phyloP scores from a whole-genome alignment of 2,113 vertebrate genomes.

The Pedionomus torquatus region DNA sequence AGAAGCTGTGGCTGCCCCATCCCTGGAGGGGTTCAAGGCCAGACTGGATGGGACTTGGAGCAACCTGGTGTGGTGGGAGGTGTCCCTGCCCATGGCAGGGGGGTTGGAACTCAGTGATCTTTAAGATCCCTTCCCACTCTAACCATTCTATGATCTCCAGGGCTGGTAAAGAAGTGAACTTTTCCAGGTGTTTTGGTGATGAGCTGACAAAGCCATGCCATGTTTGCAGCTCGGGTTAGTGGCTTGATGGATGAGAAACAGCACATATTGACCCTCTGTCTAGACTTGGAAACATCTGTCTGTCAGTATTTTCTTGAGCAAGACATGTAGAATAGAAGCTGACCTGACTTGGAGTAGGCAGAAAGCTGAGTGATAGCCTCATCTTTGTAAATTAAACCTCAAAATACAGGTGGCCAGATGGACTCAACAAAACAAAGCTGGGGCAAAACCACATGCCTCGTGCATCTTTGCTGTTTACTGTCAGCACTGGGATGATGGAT shows the following conservation, averaged over 20 bases:
- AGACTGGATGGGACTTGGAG: too few species aligned
- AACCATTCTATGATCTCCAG: not conserved
- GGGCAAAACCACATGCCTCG: not conserved
- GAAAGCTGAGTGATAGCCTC: not conserved
- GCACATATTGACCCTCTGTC: not conserved
- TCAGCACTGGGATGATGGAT: not conserved
- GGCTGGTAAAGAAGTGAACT: not conserved
- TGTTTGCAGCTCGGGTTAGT: not conserved
- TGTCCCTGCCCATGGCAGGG: too few species aligned
- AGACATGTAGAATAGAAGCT: not conserved
- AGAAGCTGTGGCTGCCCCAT: too few species aligned
- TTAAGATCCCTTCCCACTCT: too few species aligned
- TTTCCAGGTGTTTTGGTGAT: slow-evolving; percentile 2
- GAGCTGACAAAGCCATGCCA: not conserved
- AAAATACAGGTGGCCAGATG: too few species aligned
- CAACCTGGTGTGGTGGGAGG: too few species aligned
- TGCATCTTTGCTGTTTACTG: not conserved
- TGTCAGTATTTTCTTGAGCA: not conserved
- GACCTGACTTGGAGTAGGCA: not conserved
- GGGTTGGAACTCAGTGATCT: too few species aligned
- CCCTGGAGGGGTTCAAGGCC: too few species aligned
- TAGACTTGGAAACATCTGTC: not conserved
- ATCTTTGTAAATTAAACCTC: not conserved
- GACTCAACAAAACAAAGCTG: not conserved
- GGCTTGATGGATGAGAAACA: not conserved